These are phyloP conservation scores for Sciurus vulgaris DNA, from an alignment of 2,797 vertebrate genomes.

Conservation along the genomic window DNA sequence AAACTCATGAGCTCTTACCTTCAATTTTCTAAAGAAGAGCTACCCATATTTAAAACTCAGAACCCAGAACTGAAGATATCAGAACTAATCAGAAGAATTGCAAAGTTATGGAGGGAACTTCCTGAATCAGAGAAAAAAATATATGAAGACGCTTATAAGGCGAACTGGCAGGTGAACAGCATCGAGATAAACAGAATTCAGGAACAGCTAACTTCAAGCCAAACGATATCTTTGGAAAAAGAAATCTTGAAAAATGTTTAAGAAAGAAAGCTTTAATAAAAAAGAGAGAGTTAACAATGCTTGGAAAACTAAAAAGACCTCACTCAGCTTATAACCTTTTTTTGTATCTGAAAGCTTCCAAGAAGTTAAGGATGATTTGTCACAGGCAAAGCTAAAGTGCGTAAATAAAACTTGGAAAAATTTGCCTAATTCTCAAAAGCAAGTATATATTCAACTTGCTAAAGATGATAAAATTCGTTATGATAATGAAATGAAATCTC, in stretches of 20 bases:
- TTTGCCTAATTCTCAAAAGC: conserved; percentile 90
- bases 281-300: conserved; percentile 91
- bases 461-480: conserved; percentile 96
- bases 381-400: conserved; percentile 91
- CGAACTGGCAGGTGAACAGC: conserved; percentile 89
- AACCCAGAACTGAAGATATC: conserved; percentile 85
- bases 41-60: conserved; percentile 77
- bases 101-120: conserved; percentile 89
- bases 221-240: conserved; percentile 87
- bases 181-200: conserved; percentile 87
- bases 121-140: conserved; percentile 90
- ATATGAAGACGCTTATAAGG: conserved; percentile 90
- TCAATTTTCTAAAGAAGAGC: conserved; percentile 87
- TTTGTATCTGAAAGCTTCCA: conserved; percentile 93
- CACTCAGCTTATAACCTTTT: conserved; percentile 92
- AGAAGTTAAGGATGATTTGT: conserved; percentile 87
- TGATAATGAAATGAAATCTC: conserved; percentile 93
- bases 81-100: conserved; percentile 89
- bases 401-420: conserved; percentile 90
- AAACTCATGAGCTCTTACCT: conserved; percentile 89
- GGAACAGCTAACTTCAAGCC: conserved; percentile 90
- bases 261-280: conserved; percentile 88
- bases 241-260: conserved; percentile 87
- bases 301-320: conserved; percentile 95
- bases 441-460: conserved; percentile 94